A percentile compares a stretch with the other conserved stretches of the same genome.
phyloP scores from a whole-genome alignment of 1,140 invertebrate genomes.

The Cotesia glomerata region DNA sequence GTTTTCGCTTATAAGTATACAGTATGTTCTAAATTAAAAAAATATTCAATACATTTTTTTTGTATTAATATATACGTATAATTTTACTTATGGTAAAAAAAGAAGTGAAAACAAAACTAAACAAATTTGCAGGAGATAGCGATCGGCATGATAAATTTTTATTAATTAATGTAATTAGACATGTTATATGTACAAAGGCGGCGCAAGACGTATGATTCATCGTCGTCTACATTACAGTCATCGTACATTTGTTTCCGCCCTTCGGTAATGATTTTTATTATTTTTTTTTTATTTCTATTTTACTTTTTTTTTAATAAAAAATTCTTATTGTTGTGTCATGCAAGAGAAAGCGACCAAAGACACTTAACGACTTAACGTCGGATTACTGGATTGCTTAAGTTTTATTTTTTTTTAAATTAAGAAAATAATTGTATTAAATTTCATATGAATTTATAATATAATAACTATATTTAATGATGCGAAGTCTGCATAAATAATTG shows the following conservation, averaged over 20 bases:
- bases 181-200: constrained; percentile 46
- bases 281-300: neutral
- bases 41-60: neutral
- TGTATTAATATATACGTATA: neutral
- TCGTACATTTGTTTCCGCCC: constrained; percentile 14
- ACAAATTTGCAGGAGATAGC: constrained; percentile 12
- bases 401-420: too few relatives aligned
- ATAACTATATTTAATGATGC: too few relatives aligned
- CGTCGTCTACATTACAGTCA: constrained; percentile 14
- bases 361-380: neutral
- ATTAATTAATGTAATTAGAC: constrained; percentile 43
- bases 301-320: neutral
- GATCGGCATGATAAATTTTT: constrained; percentile 41
- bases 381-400: too few relatives aligned
- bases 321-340: neutral
- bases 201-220: constrained; percentile 35
- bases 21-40: neutral
- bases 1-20: neutral
- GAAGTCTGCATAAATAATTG: too few relatives aligned
- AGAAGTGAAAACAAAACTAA: neutral
- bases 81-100: neutral
- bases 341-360: neutral
- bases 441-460: too few relatives aligned
- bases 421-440: too few relatives aligned
- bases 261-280: neutral